Base-by-base conservation (phyloP, 2,888 invertebrate species). In the Zaprionus obscuricornis region DNA sequence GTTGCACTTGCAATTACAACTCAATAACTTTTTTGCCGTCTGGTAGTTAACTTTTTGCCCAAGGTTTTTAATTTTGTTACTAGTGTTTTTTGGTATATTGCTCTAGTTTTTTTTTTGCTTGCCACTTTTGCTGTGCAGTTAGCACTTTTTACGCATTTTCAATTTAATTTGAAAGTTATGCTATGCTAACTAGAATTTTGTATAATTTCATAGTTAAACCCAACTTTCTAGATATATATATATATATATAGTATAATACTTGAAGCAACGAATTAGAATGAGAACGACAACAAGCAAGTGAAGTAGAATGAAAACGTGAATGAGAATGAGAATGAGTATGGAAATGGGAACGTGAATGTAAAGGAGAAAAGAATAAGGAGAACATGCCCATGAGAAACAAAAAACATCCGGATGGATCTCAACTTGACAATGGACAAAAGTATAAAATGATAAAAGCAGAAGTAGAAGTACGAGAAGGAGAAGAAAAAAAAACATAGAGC, bases 1-100 rank as follows among this genome's bases (percentile, higher is more conserved):
- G 74, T 82, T 82, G 68, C 69, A 50, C 59, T 79, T 55, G 78
- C 82, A 84, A 84, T 82, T 85, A 77, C 78, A 85, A 82, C 82
- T 82, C 82, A 85, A 82, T 82, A 82, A 84, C 77, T 84, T 84
- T n/a, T n/a, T 73, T 50, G 52, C 76, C 57, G 55, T 63, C 51
- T 51, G 66, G 47, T 62, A 65, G 73, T 65, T 73, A 73, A 79
- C 79, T 82, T 65, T 74, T 67, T 52, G 65, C 45, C 56, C 58
- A 58, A 68, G 62, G 68, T 71, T 68, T 67, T 65, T 59, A 55
- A 60, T 65, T 63, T 68, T 56, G 56, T 64, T 68, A 64, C 51
- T 49, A 43, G 56, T 46, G 65, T 66, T 71, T 54, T 64, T 14
- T 51, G 47, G 42, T 37, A 50, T 55, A 51, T 65, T 42, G 40